phyloP scores from a whole-genome alignment of 2,888 invertebrate species.

The Cephus runcator region DNA sequence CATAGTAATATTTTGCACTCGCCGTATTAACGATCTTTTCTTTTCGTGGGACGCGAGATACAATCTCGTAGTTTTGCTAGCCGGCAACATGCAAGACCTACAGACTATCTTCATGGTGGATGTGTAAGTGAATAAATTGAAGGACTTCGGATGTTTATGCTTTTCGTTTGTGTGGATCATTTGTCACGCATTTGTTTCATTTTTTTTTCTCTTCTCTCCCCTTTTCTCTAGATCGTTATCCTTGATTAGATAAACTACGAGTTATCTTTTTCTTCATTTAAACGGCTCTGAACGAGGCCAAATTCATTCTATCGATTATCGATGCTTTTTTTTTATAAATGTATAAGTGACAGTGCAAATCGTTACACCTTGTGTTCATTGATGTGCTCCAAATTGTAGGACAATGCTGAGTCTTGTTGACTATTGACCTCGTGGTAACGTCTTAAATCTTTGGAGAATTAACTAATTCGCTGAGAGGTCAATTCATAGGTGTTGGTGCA shows the following conservation, averaged over 20 bases:
- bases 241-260: background rate
- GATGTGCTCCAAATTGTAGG: background rate
- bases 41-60: background rate
- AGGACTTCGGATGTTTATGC: background rate
- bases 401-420: background rate
- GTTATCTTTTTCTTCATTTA: background rate
- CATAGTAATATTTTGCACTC: background rate
- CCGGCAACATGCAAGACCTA: slow-evolving; percentile 28
- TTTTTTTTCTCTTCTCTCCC: background rate
- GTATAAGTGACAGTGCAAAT: background rate
- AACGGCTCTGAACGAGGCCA: background rate
- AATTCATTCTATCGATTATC: background rate
- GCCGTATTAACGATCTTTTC: background rate
- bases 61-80: background rate
- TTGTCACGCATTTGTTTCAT: background rate
- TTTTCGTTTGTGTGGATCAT: background rate
- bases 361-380: background rate
- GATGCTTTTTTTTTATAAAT: background rate
- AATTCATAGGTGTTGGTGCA: background rate
- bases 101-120: slow-evolving; percentile 20
- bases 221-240: background rate
- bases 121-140: background rate
- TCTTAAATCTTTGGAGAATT: background rate
- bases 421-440: background rate
- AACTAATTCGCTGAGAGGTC: background rate